A percentile compares a stretch with the other conserved stretches of the same genome.
These are phyloP conservation scores for Heliothis virescens DNA, from an alignment of 1,140 invertebrate species.

Conservation along the genomic window DNA sequence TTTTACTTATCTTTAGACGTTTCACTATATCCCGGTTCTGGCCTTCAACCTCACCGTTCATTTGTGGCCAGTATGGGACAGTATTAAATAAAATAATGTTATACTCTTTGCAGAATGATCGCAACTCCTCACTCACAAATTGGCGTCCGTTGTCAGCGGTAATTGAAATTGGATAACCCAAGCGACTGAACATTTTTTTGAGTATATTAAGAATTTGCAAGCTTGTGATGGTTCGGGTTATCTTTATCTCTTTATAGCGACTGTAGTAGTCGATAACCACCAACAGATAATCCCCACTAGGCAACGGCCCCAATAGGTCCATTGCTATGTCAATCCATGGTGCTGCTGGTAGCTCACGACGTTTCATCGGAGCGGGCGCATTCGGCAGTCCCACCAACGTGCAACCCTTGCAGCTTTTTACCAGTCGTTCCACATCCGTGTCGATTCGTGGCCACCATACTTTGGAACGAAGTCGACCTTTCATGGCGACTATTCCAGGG, in stretches of 20 bases:
- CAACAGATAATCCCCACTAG: slow-evolving; percentile 47
- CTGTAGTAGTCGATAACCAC: slow-evolving; percentile 52
- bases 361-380: background rate
- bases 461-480: slow-evolving; percentile 44
- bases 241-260: slow-evolving; percentile 54
- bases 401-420: background rate
- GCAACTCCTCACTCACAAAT: slow-evolving; percentile 44
- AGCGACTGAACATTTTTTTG: slow-evolving; percentile 39
- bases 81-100: slow-evolving; percentile 37
- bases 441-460: slow-evolving; percentile 54
- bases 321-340: slow-evolving; percentile 52
- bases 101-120: slow-evolving; percentile 16
- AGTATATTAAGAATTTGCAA: slow-evolving; percentile 31
- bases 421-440: background rate
- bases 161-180: slow-evolving; percentile 37
- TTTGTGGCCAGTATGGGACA: slow-evolving; percentile 46
- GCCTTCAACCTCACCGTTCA: slow-evolving; percentile 49
- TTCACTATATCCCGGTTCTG: slow-evolving; percentile 53
- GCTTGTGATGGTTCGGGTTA: slow-evolving; percentile 26
- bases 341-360: slow-evolving; percentile 27
- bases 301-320: slow-evolving; percentile 52
- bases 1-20: slow-evolving; percentile 43
- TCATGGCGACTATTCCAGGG: slow-evolving; percentile 32
- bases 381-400: background rate
- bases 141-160: slow-evolving; percentile 44